A percentile compares a stretch with the other conserved stretches of the same genome.
These are phyloP conservation scores for Trichogramma pretiosum DNA, from an alignment of 1,140 invertebrate genomes.

Conservation along the genomic window DNA sequence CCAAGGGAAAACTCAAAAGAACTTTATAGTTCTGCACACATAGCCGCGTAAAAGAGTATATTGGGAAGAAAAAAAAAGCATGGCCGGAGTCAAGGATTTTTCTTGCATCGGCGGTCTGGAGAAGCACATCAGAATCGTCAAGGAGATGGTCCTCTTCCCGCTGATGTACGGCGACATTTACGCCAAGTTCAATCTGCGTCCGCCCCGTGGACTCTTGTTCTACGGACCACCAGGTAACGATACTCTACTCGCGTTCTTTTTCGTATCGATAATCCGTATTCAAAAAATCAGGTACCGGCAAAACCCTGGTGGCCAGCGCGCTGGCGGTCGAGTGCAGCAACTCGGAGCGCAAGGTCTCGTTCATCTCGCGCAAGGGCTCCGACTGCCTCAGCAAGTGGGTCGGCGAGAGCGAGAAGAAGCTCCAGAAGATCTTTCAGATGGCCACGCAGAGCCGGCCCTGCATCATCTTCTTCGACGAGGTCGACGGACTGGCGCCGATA, in stretches of 20 bases:
- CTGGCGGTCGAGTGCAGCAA: conserved; percentile 45
- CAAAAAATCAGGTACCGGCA: conserved; percentile 50
- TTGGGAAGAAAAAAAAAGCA: too few species aligned
- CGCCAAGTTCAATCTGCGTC: conserved; percentile 55
- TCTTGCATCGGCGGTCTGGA: conserved; percentile 58
- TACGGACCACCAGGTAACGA: conserved; percentile 66
- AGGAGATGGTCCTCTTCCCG: conserved; percentile 66
- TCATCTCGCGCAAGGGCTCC: conserved; percentile 47
- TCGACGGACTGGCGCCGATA: conserved; percentile 62
- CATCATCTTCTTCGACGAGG: conserved; percentile 71
- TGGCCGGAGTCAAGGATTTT: conserved; percentile 35
- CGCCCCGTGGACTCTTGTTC: conserved; percentile 64
- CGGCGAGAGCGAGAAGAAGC: conserved; percentile 48
- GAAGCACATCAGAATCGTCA: conserved; percentile 58
- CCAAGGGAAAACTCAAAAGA: too few species aligned
- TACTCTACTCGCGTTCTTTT: background rate
- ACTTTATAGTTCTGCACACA: too few species aligned
- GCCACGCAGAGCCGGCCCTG: conserved; percentile 58
- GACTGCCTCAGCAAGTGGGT: conserved; percentile 50
- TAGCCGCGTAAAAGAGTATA: too few species aligned
- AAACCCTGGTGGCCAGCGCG: conserved; percentile 48
- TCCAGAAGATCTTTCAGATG: conserved; percentile 44
- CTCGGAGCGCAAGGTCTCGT: conserved; percentile 45
- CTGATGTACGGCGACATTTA: conserved; percentile 64
- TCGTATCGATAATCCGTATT: too few species aligned